A percentile compares a stretch with the other conserved stretches of the same genome.
phyloP scores from a whole-genome alignment of 2,113 vertebrate genomes.

The Rana temporaria region DNA sequence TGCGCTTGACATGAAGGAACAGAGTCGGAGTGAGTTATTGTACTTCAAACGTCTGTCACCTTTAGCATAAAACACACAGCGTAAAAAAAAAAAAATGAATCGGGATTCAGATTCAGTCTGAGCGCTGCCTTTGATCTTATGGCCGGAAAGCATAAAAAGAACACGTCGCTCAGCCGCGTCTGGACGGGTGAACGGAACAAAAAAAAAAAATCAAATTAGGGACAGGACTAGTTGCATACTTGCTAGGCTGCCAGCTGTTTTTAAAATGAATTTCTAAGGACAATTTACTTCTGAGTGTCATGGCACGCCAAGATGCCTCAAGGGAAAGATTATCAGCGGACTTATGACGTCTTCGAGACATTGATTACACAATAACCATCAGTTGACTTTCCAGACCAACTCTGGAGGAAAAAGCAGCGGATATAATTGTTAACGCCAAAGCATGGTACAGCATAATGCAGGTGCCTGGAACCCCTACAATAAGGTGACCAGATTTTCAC shows the following conservation, averaged over 20 bases:
- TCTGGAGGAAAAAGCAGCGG: too few relatives aligned
- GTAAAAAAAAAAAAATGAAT: slow-evolving; percentile 33
- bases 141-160: slow-evolving; percentile 48
- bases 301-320: too few relatives aligned
- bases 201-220: slow-evolving; percentile 17
- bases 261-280: too few relatives aligned
- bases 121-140: slow-evolving; percentile 28
- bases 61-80: slow-evolving; percentile 40
- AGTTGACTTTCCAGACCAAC: too few relatives aligned
- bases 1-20: slow-evolving; percentile 46
- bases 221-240: neutral
- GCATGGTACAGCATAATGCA: too few relatives aligned
- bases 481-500: too few relatives aligned
- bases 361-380: too few relatives aligned
- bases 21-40: slow-evolving; percentile 27
- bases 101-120: slow-evolving; percentile 38
- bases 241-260: neutral
- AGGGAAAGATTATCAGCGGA: too few relatives aligned
- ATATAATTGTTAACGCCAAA: too few relatives aligned
- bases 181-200: neutral
- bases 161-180: neutral
- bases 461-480: too few relatives aligned
- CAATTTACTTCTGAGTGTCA: too few relatives aligned
- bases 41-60: slow-evolving; percentile 52
- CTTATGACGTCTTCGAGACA: too few relatives aligned